Conservation (phyloP, 2,797 vertebrate genomes). For the Nannoperca australis region DNA sequence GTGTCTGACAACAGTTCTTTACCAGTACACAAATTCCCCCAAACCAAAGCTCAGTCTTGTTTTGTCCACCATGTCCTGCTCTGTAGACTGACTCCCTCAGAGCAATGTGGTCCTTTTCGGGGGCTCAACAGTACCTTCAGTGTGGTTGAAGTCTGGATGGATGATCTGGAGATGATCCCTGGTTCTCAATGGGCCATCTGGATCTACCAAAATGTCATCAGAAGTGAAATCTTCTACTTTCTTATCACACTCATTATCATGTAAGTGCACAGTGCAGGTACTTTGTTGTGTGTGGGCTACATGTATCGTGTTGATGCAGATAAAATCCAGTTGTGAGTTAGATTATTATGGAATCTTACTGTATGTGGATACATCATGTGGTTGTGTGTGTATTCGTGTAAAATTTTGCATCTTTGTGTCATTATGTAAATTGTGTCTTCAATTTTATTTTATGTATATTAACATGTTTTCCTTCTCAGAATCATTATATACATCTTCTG, state of each 20-base stretch:
- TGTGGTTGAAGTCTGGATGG: slow-evolving; percentile 87
- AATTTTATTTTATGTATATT: neutral
- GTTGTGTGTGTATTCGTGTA: neutral
- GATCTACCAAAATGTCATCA: slow-evolving; percentile 91
- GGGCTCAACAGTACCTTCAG: slow-evolving; percentile 86
- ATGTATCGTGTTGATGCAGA: neutral
- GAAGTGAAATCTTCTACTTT: slow-evolving; percentile 93
- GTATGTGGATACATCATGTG: neutral
- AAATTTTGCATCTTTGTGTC: neutral
- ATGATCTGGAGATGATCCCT: slow-evolving; percentile 54
- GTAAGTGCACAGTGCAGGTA: slow-evolving; percentile 83
- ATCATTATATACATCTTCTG: slow-evolving; percentile 90
- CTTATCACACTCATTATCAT: slow-evolving; percentile 86
- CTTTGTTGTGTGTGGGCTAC: neutral
- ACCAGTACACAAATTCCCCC: neutral
- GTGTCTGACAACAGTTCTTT: no score
- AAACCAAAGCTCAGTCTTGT: neutral
- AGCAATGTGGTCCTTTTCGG: slow-evolving; percentile 91
- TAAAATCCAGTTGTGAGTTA: neutral
- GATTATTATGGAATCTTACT: no score
- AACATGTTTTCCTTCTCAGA: slow-evolving; percentile 72
- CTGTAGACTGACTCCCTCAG: slow-evolving; percentile 89
- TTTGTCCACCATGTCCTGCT: slow-evolving; percentile 5
- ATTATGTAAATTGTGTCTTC: neutral
- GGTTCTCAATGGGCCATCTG: slow-evolving; percentile 87